Evolutionary conservation across 2,888 invertebrate genomes (phyloP), one percentile per base, ranked within the genome.

Genomic region (Plemyria rubiginata): DNA sequence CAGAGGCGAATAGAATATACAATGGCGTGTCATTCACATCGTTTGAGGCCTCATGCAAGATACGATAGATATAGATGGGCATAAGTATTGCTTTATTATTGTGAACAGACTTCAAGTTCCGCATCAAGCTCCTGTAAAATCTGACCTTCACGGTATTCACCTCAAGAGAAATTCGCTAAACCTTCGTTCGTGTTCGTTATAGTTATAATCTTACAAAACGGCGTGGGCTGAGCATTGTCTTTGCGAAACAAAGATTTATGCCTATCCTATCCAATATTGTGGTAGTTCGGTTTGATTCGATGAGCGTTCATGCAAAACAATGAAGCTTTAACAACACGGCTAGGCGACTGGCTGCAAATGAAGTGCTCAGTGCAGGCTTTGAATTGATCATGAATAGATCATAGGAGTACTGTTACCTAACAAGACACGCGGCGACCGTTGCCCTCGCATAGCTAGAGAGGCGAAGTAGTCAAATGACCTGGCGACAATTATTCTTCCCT

Each of bases 11-110:
- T 87, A 84, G 90, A 92, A 92, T 92, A 87, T 87, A 88, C 87
- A 92, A 92, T 88, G 87, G 88, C 81, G 82, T 91, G 90, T 90
- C 90, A 87, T 89, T 91, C 88, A 87, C 88, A 85, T 87, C 86
- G 86, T 88, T 87, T 87, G 88, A 88, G 88, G 89, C 80, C 87
- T 86, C 88, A 88, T 89, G 86, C 83, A 81, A 88, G 87, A 88
- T 87, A 62, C 28, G 36, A 13, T 60, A 15, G 50, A 40, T 61
- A 29, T 57, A n/a, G 54, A 40, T 61, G 16, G 58, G 54, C 43
- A 53, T 55, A n/a, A n/a, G n/a, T n/a, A 65, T 56, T 52, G 41
- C 51, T 85, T 83, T 88, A 86, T 59, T 81, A 85, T 89, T 79
- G 87, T 87, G 85, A 86, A 87, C 85, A 81, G 76, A 68, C 75